Conservation (phyloP, 30 jellyfish, hydroid and myxozoan species). For the Phacellophora camtschatica region DNA sequence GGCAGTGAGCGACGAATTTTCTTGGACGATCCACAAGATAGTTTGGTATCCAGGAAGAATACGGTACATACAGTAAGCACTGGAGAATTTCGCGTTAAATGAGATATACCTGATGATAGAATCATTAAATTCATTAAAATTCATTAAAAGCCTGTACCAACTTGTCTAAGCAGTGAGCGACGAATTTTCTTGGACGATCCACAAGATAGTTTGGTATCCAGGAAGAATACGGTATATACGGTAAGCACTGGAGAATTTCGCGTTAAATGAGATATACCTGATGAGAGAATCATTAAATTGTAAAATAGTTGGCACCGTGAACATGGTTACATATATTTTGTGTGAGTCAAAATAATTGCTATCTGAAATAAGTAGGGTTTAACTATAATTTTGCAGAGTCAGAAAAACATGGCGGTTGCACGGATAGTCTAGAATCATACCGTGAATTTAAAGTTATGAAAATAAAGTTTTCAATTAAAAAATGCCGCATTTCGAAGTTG, state of each 20-base stretch:
- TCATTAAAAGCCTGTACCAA: neutral
- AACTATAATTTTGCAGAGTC: too few species aligned
- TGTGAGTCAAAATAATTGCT: too few species aligned
- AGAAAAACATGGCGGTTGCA: too few species aligned
- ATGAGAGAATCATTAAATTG: too few species aligned
- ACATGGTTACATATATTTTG: too few species aligned
- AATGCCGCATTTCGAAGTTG: too few species aligned
- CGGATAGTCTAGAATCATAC: too few species aligned
- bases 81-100: neutral
- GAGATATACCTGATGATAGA: neutral
- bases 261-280: slow-evolving; percentile 1
- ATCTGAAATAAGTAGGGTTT: too few species aligned
- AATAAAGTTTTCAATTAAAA: too few species aligned
- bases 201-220: slow-evolving; percentile 28
- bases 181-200: slow-evolving; percentile 42
- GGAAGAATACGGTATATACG: slow-evolving; percentile 5
- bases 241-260: slow-evolving; percentile 16
- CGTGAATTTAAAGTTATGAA: too few species aligned
- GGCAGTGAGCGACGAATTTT: slow-evolving; percentile 42
- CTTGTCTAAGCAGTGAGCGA: slow-evolving; percentile 52
- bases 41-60: slow-evolving; percentile 21
- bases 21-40: slow-evolving; percentile 35
- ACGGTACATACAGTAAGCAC: slow-evolving; percentile 32
- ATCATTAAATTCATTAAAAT: too few species aligned
- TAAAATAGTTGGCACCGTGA: too few species aligned